phyloP scores from a whole-genome alignment of 2,888 invertebrate species.

The Chloromyia formosa region DNA sequence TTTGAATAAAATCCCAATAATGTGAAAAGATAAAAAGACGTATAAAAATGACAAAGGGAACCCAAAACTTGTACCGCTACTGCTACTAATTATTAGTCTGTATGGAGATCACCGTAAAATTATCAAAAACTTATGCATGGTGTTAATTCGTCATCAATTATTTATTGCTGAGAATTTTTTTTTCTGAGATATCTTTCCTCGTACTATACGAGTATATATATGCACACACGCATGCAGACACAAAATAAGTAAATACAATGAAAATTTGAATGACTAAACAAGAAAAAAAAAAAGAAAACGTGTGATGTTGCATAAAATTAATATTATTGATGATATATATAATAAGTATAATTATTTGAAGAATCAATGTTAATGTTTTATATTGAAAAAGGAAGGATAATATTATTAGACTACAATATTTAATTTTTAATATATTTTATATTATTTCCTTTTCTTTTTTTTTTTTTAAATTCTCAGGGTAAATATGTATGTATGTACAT shows the following conservation, averaged over 20 bases:
- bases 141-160: not conserved
- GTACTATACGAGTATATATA: not conserved
- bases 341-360: constrained; percentile 49
- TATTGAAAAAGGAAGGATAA: constrained; percentile 4
- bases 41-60: constrained; percentile 30
- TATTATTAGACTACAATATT: constrained; percentile 36
- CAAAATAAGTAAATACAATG: constrained; percentile 51
- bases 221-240: constrained; percentile 38
- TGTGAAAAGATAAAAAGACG: constrained; percentile 21
- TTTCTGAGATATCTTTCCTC: not conserved
- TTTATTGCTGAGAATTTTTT: not conserved
- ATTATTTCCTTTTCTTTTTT: not conserved
- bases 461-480: constrained; percentile 33
- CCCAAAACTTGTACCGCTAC: not conserved
- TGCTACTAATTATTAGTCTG: constrained; percentile 11
- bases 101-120: not conserved
- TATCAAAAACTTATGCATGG: constrained; percentile 9
- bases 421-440: constrained; percentile 39
- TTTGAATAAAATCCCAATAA: constrained; percentile 2
- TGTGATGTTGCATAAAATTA: constrained; percentile 37
- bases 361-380: constrained; percentile 51
- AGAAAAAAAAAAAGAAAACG: constrained; percentile 47
- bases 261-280: constrained; percentile 51
- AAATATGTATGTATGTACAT: constrained; percentile 37
- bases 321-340: constrained; percentile 47